Evolutionary conservation across 2,797 vertebrate species (phyloP).

Genomic region (Cossypha heuglini): DNA sequence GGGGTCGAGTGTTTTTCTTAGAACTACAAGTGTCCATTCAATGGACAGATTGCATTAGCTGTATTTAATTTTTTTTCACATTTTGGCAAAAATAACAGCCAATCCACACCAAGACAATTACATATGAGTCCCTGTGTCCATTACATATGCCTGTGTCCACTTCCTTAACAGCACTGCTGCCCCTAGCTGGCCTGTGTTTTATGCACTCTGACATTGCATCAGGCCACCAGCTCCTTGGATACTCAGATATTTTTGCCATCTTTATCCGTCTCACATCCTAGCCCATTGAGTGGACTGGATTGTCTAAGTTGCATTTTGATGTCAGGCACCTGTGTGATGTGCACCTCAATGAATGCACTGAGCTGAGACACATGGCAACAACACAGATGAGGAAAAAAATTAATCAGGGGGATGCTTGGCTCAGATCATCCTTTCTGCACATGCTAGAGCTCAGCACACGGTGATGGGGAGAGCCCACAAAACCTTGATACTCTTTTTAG

Average conservation of each 20-base stretch:
- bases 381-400: neutral
- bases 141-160: rapidly evolving
- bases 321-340: neutral
- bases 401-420: rapidly evolving
- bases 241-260: rapidly evolving
- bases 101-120: rapidly evolving
- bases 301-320: neutral
- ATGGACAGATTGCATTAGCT: neutral
- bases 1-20: rapidly evolving
- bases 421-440: neutral
- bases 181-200: neutral
- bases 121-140: rapidly evolving
- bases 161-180: neutral
- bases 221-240: neutral
- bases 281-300: neutral
- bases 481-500: neutral
- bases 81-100: neutral
- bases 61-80: neutral
- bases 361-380: rapidly evolving
- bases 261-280: neutral
- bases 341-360: neutral
- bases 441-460: neutral
- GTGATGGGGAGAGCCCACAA: neutral
- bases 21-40: neutral
- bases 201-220: too few species aligned